Evolutionary conservation across 2,113 vertebrate species (phyloP).

Genomic region (Marmota flaviventris): DNA sequence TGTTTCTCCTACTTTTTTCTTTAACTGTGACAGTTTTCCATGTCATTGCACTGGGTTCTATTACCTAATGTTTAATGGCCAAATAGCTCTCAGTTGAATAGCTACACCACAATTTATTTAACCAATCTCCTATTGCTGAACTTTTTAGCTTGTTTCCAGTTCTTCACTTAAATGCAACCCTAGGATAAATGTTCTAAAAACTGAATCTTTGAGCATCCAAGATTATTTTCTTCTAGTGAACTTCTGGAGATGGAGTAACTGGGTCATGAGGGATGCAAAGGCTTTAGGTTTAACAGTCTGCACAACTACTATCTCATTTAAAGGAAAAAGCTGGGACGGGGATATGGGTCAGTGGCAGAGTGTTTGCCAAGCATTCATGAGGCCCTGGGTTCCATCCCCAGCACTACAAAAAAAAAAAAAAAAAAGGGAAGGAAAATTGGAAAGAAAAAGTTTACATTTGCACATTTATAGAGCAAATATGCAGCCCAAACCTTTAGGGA

Average conservation of each 20-base stretch:
- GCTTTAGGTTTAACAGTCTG: not conserved
- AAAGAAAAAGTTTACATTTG: too few relatives aligned
- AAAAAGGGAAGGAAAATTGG: not conserved
- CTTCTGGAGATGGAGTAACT: slow-evolving; percentile 26
- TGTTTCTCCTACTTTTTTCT: not conserved
- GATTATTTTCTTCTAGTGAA: slow-evolving; percentile 48
- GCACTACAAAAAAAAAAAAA: not conserved
- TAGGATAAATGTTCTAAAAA: slow-evolving; percentile 46
- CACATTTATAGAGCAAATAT: not conserved
- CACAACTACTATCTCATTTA: not conserved
- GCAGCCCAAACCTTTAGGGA: too few relatives aligned
- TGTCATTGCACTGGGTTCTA: not conserved
- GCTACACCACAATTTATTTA: slow-evolving; percentile 42
- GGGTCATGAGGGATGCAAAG: not conserved
- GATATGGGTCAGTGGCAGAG: not conserved
- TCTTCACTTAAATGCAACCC: slow-evolving; percentile 54
- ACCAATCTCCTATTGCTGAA: slow-evolving; percentile 38
- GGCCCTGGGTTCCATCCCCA: not conserved
- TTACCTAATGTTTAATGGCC: not conserved
- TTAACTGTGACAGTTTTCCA: not conserved
- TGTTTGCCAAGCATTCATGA: not conserved
- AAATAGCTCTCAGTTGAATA: slow-evolving; percentile 28
- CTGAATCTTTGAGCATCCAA: not conserved
- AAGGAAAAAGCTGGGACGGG: not conserved
- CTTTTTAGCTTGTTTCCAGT: slow-evolving; percentile 49